Base-by-base conservation (phyloP, 2,113 vertebrate species). In the Chaetura pelagica region DNA sequence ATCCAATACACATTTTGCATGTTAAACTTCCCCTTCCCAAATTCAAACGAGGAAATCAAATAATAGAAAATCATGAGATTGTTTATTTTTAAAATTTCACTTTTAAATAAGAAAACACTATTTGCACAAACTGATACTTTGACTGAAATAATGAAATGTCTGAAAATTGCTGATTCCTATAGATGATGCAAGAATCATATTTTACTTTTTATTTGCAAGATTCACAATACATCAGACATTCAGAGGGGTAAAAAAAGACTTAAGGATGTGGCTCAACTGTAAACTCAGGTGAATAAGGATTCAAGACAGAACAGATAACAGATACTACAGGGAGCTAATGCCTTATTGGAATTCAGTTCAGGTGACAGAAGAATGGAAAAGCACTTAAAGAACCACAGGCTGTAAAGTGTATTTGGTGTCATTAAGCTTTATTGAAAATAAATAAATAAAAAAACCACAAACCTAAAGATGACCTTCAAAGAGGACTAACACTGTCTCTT, bases 231-330 rank as follows among this genome's bases (percentile, higher is more conserved):
- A 74, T 6, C 21, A 63, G 55, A 48, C 7, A 63, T 12, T 57
- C 1, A 2, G 7, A 6, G 32, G 5, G 23, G 1, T 2, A 26
- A 15, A 30, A 32, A 42, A 12, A 42, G 11, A 59, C 9, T 6
- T 15, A 38, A 23, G 8, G 12, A 67, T 40, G 14, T 27, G 32
- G 14, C 38, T 81, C 11, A 44, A 52, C 9, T 49, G 27, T 61
- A 76, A 54, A 55, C 26, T 73, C 40, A 67, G 52, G 15, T 32
- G 24, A 67, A 49, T 32, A 72, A 34, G 34, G 14, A 34, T 26
- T 8, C 51, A 49, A 35, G 15, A 81, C 29, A 54, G 26, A 86
- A 86, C 9, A 72, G 40, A 48, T 49, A 64, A 59, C 4, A 34
- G 18, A 71, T 71, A 66, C 3, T 7, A 27, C 16, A n/a, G 34